Percentiles rank a stretch among this genome's conserved stretches.
Conservation (phyloP, 1,140 invertebrate species). For the Diprion similis region DNA sequence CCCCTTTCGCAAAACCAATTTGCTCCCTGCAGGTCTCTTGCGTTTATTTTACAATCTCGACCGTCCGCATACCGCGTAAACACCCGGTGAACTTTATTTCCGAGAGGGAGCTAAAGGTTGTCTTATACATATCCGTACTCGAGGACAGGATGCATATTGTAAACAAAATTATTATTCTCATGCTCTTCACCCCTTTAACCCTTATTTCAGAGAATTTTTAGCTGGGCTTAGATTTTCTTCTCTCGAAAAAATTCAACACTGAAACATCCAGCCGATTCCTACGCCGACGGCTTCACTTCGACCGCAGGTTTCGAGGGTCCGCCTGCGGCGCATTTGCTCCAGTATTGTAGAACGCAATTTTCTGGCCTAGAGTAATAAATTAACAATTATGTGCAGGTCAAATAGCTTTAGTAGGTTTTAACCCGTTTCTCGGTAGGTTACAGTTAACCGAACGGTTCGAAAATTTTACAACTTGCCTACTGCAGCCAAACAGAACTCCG, state of each 20-base stretch:
- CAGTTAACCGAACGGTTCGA: constrained; percentile 43
- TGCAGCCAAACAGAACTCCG: constrained; percentile 11
- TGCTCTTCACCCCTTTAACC: too few species aligned
- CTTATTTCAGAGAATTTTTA: too few species aligned
- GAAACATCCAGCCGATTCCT: too few species aligned
- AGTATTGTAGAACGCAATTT: neutral
- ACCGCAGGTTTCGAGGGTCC: too few species aligned
- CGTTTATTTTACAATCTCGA: too few species aligned
- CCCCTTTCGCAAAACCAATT: constrained; percentile 37
- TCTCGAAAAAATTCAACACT: neutral
- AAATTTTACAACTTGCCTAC: constrained; percentile 21
- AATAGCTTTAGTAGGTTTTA: constrained; percentile 45
- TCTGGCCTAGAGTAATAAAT: neutral
- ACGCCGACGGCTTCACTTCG: too few species aligned
- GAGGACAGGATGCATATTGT: too few species aligned
- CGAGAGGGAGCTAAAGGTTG: neutral
- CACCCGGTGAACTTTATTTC: neutral
- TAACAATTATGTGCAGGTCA: neutral
- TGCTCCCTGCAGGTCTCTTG: neutral
- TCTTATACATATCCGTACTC: neutral
- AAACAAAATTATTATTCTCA: too few species aligned
- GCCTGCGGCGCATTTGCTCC: neutral
- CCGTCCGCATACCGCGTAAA: neutral
- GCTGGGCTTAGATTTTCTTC: too few species aligned
- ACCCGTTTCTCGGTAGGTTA: constrained; percentile 39